Conservation (phyloP, 2,797 vertebrate species). For the Lagodon rhomboides region DNA sequence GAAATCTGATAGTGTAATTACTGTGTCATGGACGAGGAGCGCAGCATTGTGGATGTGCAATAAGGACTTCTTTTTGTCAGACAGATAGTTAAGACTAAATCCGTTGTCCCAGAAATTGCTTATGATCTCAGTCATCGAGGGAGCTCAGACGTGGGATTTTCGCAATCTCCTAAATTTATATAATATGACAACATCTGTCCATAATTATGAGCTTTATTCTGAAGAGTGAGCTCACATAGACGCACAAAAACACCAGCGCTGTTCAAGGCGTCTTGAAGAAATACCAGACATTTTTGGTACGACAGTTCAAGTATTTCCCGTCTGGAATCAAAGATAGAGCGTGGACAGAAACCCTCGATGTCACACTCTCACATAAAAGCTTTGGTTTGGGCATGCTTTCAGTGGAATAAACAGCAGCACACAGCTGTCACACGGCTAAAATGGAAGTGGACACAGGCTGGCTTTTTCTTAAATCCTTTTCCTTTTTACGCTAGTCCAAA, state of each 20-base stretch:
- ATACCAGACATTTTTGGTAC: conserved; percentile 5
- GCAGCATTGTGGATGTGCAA: conserved; percentile 26
- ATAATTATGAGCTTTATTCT: conserved; percentile 58
- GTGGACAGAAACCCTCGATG: conserved; percentile 3
- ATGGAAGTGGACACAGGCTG: conserved; percentile 4
- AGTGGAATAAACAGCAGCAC: conserved; percentile 35
- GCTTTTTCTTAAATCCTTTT: conserved; percentile 27
- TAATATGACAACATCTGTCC: conserved; percentile 38
- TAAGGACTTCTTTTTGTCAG: conserved; percentile 13
- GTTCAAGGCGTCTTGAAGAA: conserved; percentile 3
- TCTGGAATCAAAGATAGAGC: conserved; percentile 27
- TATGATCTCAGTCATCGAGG: conserved; percentile 32
- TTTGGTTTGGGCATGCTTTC: conserved; percentile 17
- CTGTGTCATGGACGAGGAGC: conserved; percentile 24
- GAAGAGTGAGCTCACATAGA: conserved; percentile 8
- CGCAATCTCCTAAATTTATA: conserved; percentile 47
- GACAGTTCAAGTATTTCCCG: conserved; percentile 22
- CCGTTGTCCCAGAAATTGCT: conserved; percentile 39
- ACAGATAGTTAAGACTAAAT: conserved; percentile 54
- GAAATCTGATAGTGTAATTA: conserved; percentile 62
- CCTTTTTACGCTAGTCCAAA: conserved; percentile 37
- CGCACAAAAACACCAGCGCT: conserved; percentile 22
- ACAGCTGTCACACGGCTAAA: conserved; percentile 21
- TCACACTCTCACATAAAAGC: conserved; percentile 27
- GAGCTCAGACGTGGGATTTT: conserved; percentile 48